phyloP scores from a whole-genome alignment of 2,888 invertebrate genomes.

The Galeopsomyia nigrocyanea region DNA sequence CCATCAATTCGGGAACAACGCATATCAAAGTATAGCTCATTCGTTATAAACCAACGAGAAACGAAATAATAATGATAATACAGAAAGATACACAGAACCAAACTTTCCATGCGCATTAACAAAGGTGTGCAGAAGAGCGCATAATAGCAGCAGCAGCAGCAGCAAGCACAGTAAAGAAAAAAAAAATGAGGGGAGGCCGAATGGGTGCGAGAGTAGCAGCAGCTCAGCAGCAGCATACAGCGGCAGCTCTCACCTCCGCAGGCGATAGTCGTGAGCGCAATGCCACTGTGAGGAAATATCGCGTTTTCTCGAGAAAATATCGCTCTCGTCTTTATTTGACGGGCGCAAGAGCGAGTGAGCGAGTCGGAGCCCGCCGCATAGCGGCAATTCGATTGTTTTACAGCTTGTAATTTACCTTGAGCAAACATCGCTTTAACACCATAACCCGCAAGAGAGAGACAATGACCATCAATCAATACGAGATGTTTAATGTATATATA shows the following conservation, averaged over 20 bases:
- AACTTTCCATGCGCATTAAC: background rate
- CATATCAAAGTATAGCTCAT: too few species aligned
- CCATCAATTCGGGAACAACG: too few species aligned
- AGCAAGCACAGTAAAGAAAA: too few species aligned
- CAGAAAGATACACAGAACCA: background rate
- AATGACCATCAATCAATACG: conserved; percentile 37
- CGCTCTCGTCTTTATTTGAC: conserved; percentile 26
- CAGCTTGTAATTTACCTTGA: conserved; percentile 40
- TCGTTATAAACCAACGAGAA: too few species aligned
- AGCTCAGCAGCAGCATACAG: too few species aligned
- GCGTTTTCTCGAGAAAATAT: conserved; percentile 45
- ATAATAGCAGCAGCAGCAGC: conserved; percentile 11
- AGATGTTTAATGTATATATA: too few species aligned
- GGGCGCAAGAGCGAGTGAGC: background rate
- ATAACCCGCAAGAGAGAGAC: conserved; percentile 21
- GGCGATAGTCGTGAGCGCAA: conserved; percentile 64
- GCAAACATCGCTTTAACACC: conserved; percentile 27
- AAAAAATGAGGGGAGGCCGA: background rate
- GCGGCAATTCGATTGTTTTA: conserved; percentile 28
- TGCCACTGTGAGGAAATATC: conserved; percentile 64
- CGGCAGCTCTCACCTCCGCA: conserved; percentile 64
- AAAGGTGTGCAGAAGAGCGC: background rate
- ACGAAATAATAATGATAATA: too few species aligned
- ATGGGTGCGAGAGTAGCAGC: background rate
- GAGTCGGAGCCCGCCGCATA: background rate